Base-by-base conservation (phyloP, 1,140 invertebrate genomes). In the Brachionus sp. region DNA sequence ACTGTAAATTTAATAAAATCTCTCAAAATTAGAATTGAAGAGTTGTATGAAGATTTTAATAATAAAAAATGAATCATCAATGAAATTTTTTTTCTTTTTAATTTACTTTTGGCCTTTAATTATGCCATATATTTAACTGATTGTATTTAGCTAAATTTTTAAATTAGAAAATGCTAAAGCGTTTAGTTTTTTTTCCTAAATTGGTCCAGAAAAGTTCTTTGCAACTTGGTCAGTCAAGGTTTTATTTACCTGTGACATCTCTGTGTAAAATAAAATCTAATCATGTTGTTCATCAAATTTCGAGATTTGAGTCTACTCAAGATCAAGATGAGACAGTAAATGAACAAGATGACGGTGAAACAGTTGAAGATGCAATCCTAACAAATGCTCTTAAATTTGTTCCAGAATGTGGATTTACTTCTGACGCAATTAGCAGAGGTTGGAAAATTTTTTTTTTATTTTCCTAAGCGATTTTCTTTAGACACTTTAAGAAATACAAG, bases 401-500 rank as follows among this genome's bases (percentile, higher is more conserved):
- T 5, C 77, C 77, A 23, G 62, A 62, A 39, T 80, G 16, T 23
- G 77, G 77, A 23, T 80, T 80, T 13, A 80, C 46, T 42, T 62
- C 77, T 53, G 77, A 57, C 16, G 77, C 77, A 5, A 80, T 80
- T 5, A 66, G 62, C 13, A 53, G 53, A 77, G 73, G 73, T 77
- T 29, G 19, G 19, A 57, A 57, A n/a, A 16, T 16, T 68, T 33
- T n/a, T n/a, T n/a, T n/a, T n/a, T n/a, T n/a, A n/a, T n/a, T n/a
- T n/a, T n/a, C n/a, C n/a, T n/a, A n/a, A n/a, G n/a, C n/a, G n/a
- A n/a, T n/a, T n/a, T n/a, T n/a, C n/a, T n/a, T n/a, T n/a, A n/a
- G n/a, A n/a, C n/a, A n/a, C n/a, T n/a, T n/a, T n/a, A n/a, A n/a
- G n/a, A n/a, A n/a, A n/a, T n/a, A n/a, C n/a, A n/a, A n/a, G n/a